Base-by-base conservation (phyloP, 2,113 vertebrate genomes). In the Micromys minutus region DNA sequence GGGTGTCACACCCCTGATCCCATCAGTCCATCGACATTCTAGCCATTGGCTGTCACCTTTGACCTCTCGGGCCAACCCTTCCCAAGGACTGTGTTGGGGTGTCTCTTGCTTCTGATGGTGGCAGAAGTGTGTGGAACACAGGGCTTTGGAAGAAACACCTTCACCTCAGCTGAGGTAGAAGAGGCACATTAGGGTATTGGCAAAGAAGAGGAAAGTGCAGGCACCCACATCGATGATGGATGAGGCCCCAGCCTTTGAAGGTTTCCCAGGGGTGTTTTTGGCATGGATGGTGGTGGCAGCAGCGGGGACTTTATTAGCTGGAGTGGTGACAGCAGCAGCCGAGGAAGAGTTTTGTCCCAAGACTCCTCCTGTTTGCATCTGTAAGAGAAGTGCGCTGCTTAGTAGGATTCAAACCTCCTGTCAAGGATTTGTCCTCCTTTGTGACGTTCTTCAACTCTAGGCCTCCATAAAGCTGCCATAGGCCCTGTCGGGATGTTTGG, bases 91-190 rank as follows among this genome's bases (percentile, higher is more conserved):
- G 52, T 34, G 47, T 36, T 17, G 24, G 10, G 47, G 21, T 8
- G 21, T 57, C 87, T 88, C 86, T 88, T 4, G 42, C 69, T 39
- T 47, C 47, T 57, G 81, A 45, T 45, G 67, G 47, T 72, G 57
- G 94, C 84, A 15, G 90, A 50, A 59, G 2, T 86, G 80, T 92
- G 4, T 13, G 86, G 93, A 93, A 34, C 69, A 29, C 7, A 22
- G 81, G 76, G 80, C 80, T 55, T 11, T 26, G 15, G 79, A 89
- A 94, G 84, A 39, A 36, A 47, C 42, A 65, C 13, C 39, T 42
- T 67, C 87, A 36, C 81, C 52, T 97, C 95, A 97, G 81, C 92
- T 88, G 67, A 96, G 67, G 61, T 65, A 63, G 65, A 97, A 42
- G 91, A 97, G n/a, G 71, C 87, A 63, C 72, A 96, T 13, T 31